phyloP scores from a whole-genome alignment of 2,797 vertebrate genomes.

The Geotrypetes seraphini region DNA sequence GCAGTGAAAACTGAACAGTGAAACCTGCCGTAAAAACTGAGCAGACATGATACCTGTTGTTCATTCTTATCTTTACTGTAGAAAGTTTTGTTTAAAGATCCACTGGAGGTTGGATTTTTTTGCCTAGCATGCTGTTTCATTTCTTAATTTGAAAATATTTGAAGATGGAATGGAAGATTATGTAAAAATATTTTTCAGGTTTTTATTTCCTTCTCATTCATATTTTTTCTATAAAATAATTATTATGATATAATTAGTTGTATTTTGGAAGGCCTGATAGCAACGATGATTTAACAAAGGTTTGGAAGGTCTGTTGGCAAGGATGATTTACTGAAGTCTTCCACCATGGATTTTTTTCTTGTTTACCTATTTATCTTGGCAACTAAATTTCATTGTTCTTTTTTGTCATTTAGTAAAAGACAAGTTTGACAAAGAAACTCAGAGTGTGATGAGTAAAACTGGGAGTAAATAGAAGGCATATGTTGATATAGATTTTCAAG shows the following conservation, averaged over 20 bases:
- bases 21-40: conserved; percentile 42
- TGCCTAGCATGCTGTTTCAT: conserved; percentile 19
- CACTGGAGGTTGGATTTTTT: conserved; percentile 7
- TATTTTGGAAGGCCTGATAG: conserved; percentile 54
- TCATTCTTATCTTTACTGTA: conserved; percentile 26
- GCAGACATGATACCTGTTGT: conserved; percentile 15
- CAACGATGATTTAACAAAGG: too few relatives aligned
- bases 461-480: conserved; percentile 66
- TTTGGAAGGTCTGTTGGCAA: conserved; percentile 55
- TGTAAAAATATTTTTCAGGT: conserved; percentile 9
- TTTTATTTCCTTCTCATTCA: too few relatives aligned
- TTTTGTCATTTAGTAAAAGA: conserved; percentile 67
- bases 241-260: too few relatives aligned
- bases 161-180: conserved; percentile 1
- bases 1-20: conserved; percentile 35
- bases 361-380: conserved; percentile 70
- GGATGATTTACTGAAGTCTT: conserved; percentile 64
- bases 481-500: conserved; percentile 55
- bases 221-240: conserved; percentile 42
- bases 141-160: conserved; percentile 16
- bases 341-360: conserved; percentile 63
- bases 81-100: conserved; percentile 36
- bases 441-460: conserved; percentile 57
- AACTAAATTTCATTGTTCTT: conserved; percentile 71
- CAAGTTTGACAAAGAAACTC: conserved; percentile 62